Conservation (phyloP, 2,888 invertebrate genomes). For the Meiosimyza platycephala region DNA sequence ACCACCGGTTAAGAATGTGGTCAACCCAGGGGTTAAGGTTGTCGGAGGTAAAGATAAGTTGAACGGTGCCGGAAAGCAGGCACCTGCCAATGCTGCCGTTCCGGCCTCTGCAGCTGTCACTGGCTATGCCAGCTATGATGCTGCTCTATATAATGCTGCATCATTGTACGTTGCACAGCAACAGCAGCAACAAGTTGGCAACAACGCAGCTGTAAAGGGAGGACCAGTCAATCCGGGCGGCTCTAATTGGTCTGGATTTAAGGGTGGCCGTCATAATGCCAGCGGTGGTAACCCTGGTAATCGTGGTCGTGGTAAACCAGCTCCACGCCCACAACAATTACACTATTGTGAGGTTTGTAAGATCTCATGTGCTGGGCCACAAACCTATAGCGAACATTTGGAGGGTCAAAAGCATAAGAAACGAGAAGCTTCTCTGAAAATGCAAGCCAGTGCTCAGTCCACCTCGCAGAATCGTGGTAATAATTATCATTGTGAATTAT, state of each 20-base stretch:
- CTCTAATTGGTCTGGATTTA: conserved; percentile 71
- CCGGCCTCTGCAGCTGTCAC: conserved; percentile 74
- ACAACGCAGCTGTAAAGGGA: conserved; percentile 50
- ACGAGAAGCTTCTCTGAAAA: conserved; percentile 89
- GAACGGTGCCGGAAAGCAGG: conserved; percentile 52
- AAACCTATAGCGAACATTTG: conserved; percentile 95
- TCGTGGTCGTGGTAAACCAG: conserved; percentile 69
- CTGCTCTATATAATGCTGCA: conserved; percentile 94
- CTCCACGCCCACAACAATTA: conserved; percentile 91
- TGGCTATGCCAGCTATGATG: conserved; percentile 89
- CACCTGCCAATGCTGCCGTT: conserved; percentile 46
- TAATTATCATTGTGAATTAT: conserved; percentile 88
- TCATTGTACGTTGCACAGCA: conserved; percentile 93
- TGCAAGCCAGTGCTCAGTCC: conserved; percentile 75
- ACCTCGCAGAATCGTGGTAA: conserved; percentile 74
- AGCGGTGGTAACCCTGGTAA: conserved; percentile 50
- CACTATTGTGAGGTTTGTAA: conserved; percentile 99
- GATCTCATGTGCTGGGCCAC: conserved; percentile 96
- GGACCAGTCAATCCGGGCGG: conserved; percentile 19
- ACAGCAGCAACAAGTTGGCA: conserved; percentile 64
- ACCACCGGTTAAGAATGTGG: conserved; percentile 74
- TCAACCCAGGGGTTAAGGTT: conserved; percentile 71
- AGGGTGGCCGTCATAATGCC: conserved; percentile 65
- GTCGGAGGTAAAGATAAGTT: conserved; percentile 60
- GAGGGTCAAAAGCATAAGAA: conserved; percentile 99